Conservation (phyloP, 2,888 invertebrate genomes). For the Hemaris fuciformis region DNA sequence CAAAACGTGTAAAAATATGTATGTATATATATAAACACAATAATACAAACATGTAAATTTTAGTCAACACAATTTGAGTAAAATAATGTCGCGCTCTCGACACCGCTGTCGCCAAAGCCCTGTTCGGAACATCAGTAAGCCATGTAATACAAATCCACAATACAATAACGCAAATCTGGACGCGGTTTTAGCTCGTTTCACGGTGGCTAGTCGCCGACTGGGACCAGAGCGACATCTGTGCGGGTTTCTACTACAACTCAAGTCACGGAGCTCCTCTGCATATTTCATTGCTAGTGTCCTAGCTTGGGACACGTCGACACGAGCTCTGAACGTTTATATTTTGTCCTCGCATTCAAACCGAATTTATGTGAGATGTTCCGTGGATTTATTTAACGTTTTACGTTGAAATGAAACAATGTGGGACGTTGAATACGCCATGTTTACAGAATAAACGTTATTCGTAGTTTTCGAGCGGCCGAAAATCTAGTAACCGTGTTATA, state of each 20-base stretch:
- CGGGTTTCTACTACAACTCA: constrained; percentile 24
- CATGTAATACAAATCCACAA: constrained; percentile 24
- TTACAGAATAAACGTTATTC: constrained; percentile 2
- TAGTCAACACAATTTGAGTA: too few species aligned
- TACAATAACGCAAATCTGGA: constrained; percentile 27
- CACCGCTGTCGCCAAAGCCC: constrained; percentile 13
- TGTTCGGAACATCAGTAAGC: constrained; percentile 17
- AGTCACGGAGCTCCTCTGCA: constrained; percentile 28
- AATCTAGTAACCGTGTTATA: too few species aligned
- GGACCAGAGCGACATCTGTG: constrained; percentile 25
- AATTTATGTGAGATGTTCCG: constrained; percentile 28
- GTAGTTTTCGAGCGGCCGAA: not conserved
- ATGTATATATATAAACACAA: too few species aligned
- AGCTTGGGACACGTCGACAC: constrained; percentile 26
- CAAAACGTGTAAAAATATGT: too few species aligned
- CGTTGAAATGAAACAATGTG: constrained; percentile 21
- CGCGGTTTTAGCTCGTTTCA: constrained; percentile 30
- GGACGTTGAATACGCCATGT: constrained; percentile 19
- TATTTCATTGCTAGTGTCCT: constrained; percentile 38
- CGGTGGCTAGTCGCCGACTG: constrained; percentile 26
- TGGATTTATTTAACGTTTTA: constrained; percentile 22
- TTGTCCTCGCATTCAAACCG: constrained; percentile 28
- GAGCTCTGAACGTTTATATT: constrained; percentile 29
- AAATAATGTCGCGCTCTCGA: too few species aligned
- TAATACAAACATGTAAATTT: too few species aligned